phyloP scores from a whole-genome alignment of 2,797 vertebrate species.

The Champsocephalus gunnari region DNA sequence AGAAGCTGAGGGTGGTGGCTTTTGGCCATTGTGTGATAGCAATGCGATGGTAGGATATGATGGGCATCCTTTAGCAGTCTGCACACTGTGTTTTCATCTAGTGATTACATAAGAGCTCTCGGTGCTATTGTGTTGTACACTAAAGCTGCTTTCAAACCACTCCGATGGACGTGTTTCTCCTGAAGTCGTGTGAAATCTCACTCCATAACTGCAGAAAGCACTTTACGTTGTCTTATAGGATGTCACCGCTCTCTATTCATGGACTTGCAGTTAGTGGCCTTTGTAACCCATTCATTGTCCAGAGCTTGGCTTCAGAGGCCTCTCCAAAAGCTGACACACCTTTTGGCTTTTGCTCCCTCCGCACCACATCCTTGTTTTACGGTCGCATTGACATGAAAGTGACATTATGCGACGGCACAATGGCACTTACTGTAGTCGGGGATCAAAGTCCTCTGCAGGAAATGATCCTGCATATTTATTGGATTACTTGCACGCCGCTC shows the following conservation, averaged over 20 bases:
- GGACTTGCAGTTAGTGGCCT: not conserved
- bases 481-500: not conserved
- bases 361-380: constrained; percentile 41
- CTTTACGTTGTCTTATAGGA: accelerated
- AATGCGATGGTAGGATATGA: constrained; percentile 1
- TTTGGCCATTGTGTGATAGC: constrained; percentile 15
- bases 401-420: constrained; percentile 14
- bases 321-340: constrained; percentile 10
- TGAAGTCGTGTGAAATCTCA: not conserved
- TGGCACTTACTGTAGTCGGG: not conserved
- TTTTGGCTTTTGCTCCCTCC: constrained; percentile 50
- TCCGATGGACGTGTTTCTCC: not conserved
- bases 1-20: constrained; percentile 19
- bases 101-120: constrained; percentile 61
- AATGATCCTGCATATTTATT: constrained; percentile 11
- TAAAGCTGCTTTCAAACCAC: constrained; percentile 33
- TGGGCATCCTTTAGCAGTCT: constrained; percentile 15
- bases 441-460: constrained; percentile 55
- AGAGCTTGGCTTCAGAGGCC: not conserved
- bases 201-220: not conserved
- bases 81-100: constrained; percentile 22
- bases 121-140: constrained; percentile 23
- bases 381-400: not conserved
- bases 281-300: not conserved
- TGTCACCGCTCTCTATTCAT: not conserved